phyloP scores from a whole-genome alignment of 2,888 invertebrate genomes.

The Pyrrhosoma nymphula region DNA sequence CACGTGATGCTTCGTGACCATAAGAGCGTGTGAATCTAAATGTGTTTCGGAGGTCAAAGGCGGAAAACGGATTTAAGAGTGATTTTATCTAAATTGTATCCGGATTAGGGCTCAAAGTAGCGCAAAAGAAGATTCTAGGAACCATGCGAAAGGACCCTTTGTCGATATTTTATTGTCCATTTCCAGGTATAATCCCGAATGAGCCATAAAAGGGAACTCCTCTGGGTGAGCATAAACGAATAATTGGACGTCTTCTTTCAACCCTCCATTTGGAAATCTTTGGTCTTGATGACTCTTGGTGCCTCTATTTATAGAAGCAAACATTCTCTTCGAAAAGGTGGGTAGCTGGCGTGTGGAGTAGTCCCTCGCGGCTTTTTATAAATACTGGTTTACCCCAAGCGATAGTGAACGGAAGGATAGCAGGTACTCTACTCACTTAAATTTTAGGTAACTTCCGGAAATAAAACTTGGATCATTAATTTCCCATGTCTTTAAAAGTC shows the following conservation, averaged over 20 bases:
- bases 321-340: not conserved
- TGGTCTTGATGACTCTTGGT: not conserved
- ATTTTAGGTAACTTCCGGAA: too few relatives aligned
- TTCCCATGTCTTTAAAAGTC: too few relatives aligned
- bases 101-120: conserved; percentile 20
- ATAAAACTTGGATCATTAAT: too few relatives aligned
- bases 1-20: not conserved
- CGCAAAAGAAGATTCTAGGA: conserved; percentile 9
- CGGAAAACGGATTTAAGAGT: conserved; percentile 3
- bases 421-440: too few relatives aligned
- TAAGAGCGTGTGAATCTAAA: conserved; percentile 5
- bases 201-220: conserved; percentile 50
- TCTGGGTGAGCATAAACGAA: conserved; percentile 33
- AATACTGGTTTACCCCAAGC: too few relatives aligned
- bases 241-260: not conserved
- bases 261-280: not conserved
- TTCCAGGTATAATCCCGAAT: conserved; percentile 52
- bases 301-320: not conserved
- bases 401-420: too few relatives aligned
- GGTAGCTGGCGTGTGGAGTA: not conserved
- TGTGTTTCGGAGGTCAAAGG: not conserved
- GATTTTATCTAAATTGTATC: conserved; percentile 46
- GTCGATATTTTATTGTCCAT: conserved; percentile 44
- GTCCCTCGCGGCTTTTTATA: not conserved
- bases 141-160: conserved; percentile 30